These are phyloP conservation scores for Zophobas morio DNA, from an alignment of 1,140 invertebrate genomes.

Conservation along the genomic window DNA sequence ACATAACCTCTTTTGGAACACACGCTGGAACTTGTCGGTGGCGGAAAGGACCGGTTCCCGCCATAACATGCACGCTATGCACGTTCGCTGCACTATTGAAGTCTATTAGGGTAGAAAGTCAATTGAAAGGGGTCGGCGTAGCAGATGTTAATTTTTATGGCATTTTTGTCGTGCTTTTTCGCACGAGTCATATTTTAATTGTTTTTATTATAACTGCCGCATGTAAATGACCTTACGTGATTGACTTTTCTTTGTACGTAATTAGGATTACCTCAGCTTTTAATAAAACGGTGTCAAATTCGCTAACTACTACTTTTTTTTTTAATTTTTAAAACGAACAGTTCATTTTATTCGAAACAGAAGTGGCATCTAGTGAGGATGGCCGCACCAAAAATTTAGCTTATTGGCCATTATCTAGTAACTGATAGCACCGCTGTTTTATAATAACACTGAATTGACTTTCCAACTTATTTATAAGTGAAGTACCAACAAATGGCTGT, in stretches of 20 bases:
- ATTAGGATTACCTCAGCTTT: too few relatives aligned
- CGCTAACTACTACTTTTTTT: neutral
- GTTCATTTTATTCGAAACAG: neutral
- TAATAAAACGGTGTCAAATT: neutral
- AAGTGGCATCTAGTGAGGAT: too few relatives aligned
- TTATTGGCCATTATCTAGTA: too few relatives aligned
- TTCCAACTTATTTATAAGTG: too few relatives aligned
- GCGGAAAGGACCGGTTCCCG: slow-evolving; percentile 8
- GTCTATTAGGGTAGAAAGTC: slow-evolving; percentile 5
- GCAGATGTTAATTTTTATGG: neutral
- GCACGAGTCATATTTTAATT: neutral
- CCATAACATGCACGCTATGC: neutral
- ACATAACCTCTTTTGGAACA: slow-evolving; percentile 26
- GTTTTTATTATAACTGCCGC: too few relatives aligned
- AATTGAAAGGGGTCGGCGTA: neutral
- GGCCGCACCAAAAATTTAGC: too few relatives aligned
- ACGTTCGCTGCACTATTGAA: slow-evolving; percentile 25
- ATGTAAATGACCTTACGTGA: too few relatives aligned
- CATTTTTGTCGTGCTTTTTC: neutral
- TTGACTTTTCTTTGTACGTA: too few relatives aligned
- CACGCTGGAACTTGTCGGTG: slow-evolving; percentile 20
- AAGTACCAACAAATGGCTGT: too few relatives aligned
- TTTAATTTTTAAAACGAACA: neutral
- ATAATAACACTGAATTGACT: too few relatives aligned
- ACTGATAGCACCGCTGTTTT: too few relatives aligned